A percentile compares a stretch with the other conserved stretches of the same genome.
Evolutionary conservation across 2,888 invertebrate species (phyloP).

Genomic region (Pachydiplax longipennis): DNA sequence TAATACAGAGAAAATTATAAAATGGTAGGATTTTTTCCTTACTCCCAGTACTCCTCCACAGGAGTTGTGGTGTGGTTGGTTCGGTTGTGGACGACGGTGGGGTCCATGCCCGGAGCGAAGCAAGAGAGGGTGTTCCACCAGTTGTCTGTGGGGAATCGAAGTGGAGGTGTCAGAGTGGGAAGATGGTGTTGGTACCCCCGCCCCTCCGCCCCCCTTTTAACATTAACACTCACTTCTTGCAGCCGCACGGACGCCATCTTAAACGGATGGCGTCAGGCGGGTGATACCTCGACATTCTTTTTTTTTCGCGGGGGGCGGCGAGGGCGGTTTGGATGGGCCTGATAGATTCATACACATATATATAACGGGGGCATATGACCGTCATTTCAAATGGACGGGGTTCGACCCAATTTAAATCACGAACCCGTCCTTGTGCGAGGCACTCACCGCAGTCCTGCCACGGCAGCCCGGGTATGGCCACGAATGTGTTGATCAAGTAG

Average conservation of each 20-base stretch:
- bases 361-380: neutral
- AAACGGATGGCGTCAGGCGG: neutral
- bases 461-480: slow-evolving; percentile 65
- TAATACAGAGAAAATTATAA: neutral
- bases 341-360: neutral
- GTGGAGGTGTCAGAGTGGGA: slow-evolving; percentile 37
- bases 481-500: slow-evolving; percentile 70
- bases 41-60: slow-evolving; percentile 69
- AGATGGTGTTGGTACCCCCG: slow-evolving; percentile 14
- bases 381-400: neutral
- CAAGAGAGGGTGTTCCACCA: slow-evolving; percentile 72
- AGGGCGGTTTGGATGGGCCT: slow-evolving; percentile 16
- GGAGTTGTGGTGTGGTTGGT: slow-evolving; percentile 59
- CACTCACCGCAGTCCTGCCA: slow-evolving; percentile 70
- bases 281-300: neutral
- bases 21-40: slow-evolving; percentile 54
- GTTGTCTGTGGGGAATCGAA: slow-evolving; percentile 61
- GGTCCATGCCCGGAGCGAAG: slow-evolving; percentile 55
- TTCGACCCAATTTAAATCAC: neutral
- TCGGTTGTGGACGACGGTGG: slow-evolving; percentile 49
- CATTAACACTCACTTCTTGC: neutral
- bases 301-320: neutral
- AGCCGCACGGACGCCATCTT: neutral
- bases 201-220: neutral
- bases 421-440: neutral